These are phyloP conservation scores for Calameuta idolon DNA, from an alignment of 2,888 invertebrate species.

Conservation along the genomic window DNA sequence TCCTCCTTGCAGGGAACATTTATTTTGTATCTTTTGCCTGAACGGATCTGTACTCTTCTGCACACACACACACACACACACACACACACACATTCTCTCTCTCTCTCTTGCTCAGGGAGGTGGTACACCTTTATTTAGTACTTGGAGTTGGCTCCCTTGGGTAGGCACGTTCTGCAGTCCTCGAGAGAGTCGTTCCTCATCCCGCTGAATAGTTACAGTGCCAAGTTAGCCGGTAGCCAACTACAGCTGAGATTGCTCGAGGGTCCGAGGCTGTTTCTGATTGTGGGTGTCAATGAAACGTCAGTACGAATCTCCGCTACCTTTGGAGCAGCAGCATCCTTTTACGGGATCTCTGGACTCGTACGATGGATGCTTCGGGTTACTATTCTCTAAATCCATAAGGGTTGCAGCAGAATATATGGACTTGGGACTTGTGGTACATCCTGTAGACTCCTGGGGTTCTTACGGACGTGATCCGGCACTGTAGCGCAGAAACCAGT, in stretches of 20 bases:
- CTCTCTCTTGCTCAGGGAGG: too few species aligned
- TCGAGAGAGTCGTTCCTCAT: background rate
- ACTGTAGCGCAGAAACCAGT: slow-evolving; percentile 36
- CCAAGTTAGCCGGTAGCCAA: background rate
- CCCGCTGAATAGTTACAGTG: background rate
- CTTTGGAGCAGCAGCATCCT: too few species aligned
- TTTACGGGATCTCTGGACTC: too few species aligned
- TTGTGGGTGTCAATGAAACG: background rate
- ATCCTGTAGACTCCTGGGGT: slow-evolving; percentile 10
- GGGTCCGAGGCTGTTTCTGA: background rate
- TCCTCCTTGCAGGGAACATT: slow-evolving; percentile 4
- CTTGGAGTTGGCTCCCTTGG: background rate
- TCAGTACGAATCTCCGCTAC: too few species aligned
- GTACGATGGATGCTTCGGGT: too few species aligned
- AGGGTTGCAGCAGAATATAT: background rate
- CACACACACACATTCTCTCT: too few species aligned
- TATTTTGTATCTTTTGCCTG: slow-evolving; percentile 25
- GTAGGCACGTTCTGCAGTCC: background rate
- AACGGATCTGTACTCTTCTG: slow-evolving; percentile 8
- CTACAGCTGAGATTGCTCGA: background rate
- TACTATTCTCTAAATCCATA: background rate
- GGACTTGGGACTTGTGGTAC: background rate
- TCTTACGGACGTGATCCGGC: slow-evolving; percentile 12
- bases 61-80: background rate
- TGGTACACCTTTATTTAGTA: background rate